Percentiles rank a stretch among this genome's conserved stretches.
These are phyloP conservation scores for Arrhopalites spinosus DNA, from an alignment of 2,888 invertebrate species.

Conservation along the genomic window DNA sequence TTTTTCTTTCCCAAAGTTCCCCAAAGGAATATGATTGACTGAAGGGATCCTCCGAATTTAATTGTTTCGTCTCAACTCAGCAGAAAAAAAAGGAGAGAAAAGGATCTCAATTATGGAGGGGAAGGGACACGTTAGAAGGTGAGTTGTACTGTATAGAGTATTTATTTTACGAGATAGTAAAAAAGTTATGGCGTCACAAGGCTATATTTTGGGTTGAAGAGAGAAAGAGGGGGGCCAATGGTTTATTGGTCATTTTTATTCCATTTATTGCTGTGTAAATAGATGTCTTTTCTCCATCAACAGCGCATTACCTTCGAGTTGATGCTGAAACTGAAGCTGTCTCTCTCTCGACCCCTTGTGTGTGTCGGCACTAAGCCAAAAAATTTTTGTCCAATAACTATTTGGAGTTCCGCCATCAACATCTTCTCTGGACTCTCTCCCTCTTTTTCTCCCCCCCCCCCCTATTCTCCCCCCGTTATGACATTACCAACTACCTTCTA, in stretches of 20 bases:
- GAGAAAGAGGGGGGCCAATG: slow-evolving; percentile 2
- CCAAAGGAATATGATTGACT: not conserved
- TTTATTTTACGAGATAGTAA: slow-evolving; percentile 29
- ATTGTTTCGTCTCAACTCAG: not conserved
- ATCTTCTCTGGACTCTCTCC: slow-evolving; percentile 7
- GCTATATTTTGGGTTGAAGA: not conserved
- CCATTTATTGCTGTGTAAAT: slow-evolving; percentile 37
- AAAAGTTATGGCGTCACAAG: slow-evolving; percentile 27
- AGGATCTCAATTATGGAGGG: not conserved
- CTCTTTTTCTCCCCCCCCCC: not conserved
- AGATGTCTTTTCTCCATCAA: slow-evolving; percentile 31
- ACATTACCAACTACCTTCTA: slow-evolving; percentile 22
- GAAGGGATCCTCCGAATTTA: not conserved
- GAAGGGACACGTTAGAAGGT: not conserved
- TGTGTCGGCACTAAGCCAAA: slow-evolving; percentile 30
- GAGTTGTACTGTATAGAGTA: slow-evolving; percentile 1
- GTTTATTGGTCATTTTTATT: slow-evolving; percentile 43
- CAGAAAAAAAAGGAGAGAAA: not conserved
- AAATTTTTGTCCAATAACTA: not conserved
- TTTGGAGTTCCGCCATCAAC: slow-evolving; percentile 28
- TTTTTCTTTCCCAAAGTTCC: no score
- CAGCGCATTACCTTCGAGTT: slow-evolving; percentile 19
- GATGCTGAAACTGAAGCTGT: not conserved
- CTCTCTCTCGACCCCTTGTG: not conserved
- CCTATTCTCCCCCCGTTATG: slow-evolving; percentile 11